A percentile compares a stretch with the other conserved stretches of the same genome.
Conservation (phyloP, 2,113 vertebrate genomes). For the Pseudolaguvia tuberculata region DNA sequence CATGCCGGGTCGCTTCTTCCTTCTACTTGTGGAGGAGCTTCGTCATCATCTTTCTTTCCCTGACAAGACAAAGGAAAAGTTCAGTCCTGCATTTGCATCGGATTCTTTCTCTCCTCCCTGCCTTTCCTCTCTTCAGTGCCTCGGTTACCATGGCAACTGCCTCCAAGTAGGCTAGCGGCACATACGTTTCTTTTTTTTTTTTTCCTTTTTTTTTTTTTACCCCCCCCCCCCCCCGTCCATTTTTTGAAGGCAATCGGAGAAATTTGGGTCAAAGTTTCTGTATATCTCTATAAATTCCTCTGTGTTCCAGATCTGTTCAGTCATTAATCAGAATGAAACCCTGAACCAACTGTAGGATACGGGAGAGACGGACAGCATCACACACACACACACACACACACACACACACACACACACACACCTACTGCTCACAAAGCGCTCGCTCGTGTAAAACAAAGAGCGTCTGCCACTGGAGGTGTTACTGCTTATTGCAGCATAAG, state of each 20-base stretch:
- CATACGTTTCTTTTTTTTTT: slow-evolving; percentile 56
- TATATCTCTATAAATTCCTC: slow-evolving; percentile 71
- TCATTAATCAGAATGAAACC: slow-evolving; percentile 69
- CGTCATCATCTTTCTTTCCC: slow-evolving; percentile 28
- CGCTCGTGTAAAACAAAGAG: slow-evolving; percentile 41
- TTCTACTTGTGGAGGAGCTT: slow-evolving; percentile 15
- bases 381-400: background rate
- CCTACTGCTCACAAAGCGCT: slow-evolving; percentile 13
- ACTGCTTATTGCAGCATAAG: slow-evolving; percentile 27
- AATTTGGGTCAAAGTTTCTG: slow-evolving; percentile 73
- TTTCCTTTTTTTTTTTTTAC: slow-evolving; percentile 51
- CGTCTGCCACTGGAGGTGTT: slow-evolving; percentile 29
- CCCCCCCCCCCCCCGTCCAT: too few relatives aligned
- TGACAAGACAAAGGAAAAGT: slow-evolving; percentile 52
- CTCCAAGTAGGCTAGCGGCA: slow-evolving; percentile 71
- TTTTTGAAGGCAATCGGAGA: slow-evolving; percentile 68
- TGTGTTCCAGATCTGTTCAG: slow-evolving; percentile 67
- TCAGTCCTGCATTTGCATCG: slow-evolving; percentile 60
- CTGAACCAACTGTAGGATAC: slow-evolving; percentile 49
- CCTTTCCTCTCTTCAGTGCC: slow-evolving; percentile 6
- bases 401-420: slow-evolving; percentile 24
- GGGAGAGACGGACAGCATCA: slow-evolving; percentile 34
- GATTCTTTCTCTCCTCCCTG: slow-evolving; percentile 29
- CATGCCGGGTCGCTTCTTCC: too few relatives aligned
- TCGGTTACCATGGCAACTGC: slow-evolving; percentile 74